Conservation (phyloP, 1,140 invertebrate genomes). For the Subanguina moxae region DNA sequence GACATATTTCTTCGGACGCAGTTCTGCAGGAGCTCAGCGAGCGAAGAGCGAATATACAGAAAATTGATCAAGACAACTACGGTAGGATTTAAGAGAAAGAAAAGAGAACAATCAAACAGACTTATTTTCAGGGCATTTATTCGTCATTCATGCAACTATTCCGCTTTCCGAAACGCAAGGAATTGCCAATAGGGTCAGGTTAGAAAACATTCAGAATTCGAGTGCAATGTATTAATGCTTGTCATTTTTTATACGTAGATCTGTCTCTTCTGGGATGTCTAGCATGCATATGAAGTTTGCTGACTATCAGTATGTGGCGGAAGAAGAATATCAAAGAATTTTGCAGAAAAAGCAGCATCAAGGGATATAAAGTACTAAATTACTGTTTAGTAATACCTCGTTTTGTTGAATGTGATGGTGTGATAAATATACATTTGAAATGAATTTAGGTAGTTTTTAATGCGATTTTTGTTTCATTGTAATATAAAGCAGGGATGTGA, state of each 20-base stretch:
- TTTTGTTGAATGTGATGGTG: too few species aligned
- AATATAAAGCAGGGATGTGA: too few species aligned
- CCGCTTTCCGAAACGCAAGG: slow-evolving; percentile 25
- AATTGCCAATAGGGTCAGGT: slow-evolving; percentile 10
- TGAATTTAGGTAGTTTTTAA: too few species aligned
- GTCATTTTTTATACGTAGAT: slow-evolving; percentile 4
- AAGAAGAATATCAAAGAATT: background rate
- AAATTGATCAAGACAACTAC: background rate
- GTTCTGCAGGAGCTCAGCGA: slow-evolving; percentile 16
- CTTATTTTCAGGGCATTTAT: slow-evolving; percentile 7
- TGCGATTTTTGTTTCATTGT: too few species aligned
- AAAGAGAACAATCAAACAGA: background rate
- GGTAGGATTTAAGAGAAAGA: background rate
- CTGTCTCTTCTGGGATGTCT: slow-evolving; percentile 24
- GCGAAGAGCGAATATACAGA: slow-evolving; percentile 16
- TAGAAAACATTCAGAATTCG: too few species aligned
- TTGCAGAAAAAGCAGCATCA: background rate
- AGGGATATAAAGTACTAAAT: too few species aligned
- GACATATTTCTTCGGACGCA: background rate
- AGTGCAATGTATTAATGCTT: too few species aligned
- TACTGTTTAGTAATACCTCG: too few species aligned
- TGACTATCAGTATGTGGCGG: slow-evolving; percentile 15
- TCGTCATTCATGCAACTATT: slow-evolving; percentile 18
- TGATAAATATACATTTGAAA: too few species aligned
- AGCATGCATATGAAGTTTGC: slow-evolving; percentile 16